A percentile compares a stretch with the other conserved stretches of the same genome.
Evolutionary conservation across 2,888 invertebrate species (phyloP).

Genomic region (Idaea aversata): DNA sequence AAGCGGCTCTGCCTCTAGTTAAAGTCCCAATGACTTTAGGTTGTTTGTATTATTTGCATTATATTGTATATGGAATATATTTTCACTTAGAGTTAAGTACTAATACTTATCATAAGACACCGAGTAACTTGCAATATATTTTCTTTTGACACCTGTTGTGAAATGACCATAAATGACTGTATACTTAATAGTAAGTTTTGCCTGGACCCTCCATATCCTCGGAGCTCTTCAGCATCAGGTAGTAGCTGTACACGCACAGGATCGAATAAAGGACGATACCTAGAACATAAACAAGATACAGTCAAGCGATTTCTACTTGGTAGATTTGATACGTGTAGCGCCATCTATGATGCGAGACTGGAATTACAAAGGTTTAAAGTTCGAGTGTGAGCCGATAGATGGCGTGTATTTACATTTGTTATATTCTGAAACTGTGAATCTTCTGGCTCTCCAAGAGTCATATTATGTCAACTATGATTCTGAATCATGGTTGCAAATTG

Average conservation of each 20-base stretch:
- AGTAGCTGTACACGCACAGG: constrained; percentile 66
- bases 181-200: constrained; percentile 42
- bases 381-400: background rate
- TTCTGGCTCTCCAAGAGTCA: too few relatives aligned
- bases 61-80: too few relatives aligned
- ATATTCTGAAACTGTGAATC: background rate
- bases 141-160: too few relatives aligned
- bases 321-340: background rate
- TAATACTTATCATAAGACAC: too few relatives aligned
- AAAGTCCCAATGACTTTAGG: too few relatives aligned
- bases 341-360: background rate
- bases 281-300: constrained; percentile 33
- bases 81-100: too few relatives aligned
- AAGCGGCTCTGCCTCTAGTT: too few relatives aligned
- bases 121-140: too few relatives aligned
- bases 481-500: too few relatives aligned
- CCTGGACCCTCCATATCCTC: constrained; percentile 59
- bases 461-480: too few relatives aligned
- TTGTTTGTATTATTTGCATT: too few relatives aligned
- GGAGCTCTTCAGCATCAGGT: constrained; percentile 61
- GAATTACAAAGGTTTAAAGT: background rate
- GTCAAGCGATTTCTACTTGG: background rate
- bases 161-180: background rate
- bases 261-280: constrained; percentile 58
- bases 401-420: background rate